Base-by-base conservation (phyloP, 2,113 vertebrate species). In the Fregetta grallaria region DNA sequence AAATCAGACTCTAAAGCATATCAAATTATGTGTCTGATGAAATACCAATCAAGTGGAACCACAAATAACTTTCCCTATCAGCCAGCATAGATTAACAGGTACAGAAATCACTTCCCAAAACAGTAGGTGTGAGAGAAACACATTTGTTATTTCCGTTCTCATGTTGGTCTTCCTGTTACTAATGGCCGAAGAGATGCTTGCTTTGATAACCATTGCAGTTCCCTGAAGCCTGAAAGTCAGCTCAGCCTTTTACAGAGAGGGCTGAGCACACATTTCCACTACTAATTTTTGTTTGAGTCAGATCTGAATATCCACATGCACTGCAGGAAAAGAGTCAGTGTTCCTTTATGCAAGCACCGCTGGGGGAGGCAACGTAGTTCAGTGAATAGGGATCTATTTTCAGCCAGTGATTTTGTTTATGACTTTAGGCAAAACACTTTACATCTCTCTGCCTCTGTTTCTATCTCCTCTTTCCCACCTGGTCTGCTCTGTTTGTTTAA, bases 351-450 rank as follows among this genome's bases (percentile, higher is more conserved):
- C 26, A 30, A 50, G 6, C 5, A 65, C 42, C 0, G 1, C 38
- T 52, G 17, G 4, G 20, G 11, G 15, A 82, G 44, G 34, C 5
- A 34, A 30, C 0, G 0, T 0, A 30, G 5, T 38, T 45, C 32
- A 26, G 7, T 30, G n/a, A 29, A 14, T 1, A 18, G 21, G 71
- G 16, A 50, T 45, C 18, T 62, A 6, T 20, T 84, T 34, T 32
- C 55, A 76, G 27, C 2, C 50, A 32, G 14, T 15, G 20, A 67
- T 62, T 83, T 62, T 36, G 4, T 62, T 66, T 81, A 29, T 68
- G 49, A 85, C 47, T 56, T 42, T 5, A 22, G 52, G 49, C 10
- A 72, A 50, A 27, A n/a, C 32, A 30, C 16, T 71, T 58, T 11
- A 45, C 29, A 40, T n/a, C 16, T 52, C 44, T 14, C 3, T 81